phyloP scores from a whole-genome alignment of 1,140 invertebrate species.

The Procambarus clarkii region DNA sequence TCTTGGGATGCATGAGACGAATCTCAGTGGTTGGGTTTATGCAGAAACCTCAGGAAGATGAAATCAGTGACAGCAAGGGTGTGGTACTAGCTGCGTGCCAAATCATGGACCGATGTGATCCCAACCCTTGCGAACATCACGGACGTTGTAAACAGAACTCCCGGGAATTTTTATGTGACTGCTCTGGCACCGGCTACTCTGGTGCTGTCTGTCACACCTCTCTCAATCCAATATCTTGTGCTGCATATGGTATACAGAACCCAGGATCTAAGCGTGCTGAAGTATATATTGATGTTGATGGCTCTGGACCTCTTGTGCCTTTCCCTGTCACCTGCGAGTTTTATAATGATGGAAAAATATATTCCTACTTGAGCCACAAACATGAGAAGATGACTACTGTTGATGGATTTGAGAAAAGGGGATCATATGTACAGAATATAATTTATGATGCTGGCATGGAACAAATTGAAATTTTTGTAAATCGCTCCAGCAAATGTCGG shows the following conservation, averaged over 20 bases:
- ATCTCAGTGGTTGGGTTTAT: conserved; percentile 93
- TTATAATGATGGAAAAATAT: conserved; percentile 83
- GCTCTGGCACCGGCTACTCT: conserved; percentile 90
- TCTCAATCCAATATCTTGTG: conserved; percentile 91
- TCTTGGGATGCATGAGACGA: conserved; percentile 92
- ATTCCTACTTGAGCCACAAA: conserved; percentile 87
- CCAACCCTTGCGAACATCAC: conserved; percentile 97
- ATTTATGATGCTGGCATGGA: conserved; percentile 90
- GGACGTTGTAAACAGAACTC: conserved; percentile 94
- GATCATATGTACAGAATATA: conserved; percentile 85
- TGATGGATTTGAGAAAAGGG: conserved; percentile 78
- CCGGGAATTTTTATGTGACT: conserved; percentile 93
- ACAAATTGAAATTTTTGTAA: conserved; percentile 92
- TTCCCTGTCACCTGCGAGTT: conserved; percentile 95
- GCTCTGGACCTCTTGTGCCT: conserved; percentile 86
- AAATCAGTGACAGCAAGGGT: conserved; percentile 88
- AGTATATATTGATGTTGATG: conserved; percentile 85
- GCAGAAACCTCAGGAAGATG: conserved; percentile 85
- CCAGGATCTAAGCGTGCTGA: conserved; percentile 79
- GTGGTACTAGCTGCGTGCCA: conserved; percentile 79
- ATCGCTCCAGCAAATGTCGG: conserved; percentile 87
- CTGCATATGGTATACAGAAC: conserved; percentile 85
- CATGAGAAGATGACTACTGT: conserved; percentile 83
- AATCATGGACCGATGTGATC: conserved; percentile 85
- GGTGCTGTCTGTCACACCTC: conserved; percentile 96